Percentiles rank a stretch among this genome's conserved stretches.
Evolutionary conservation across 2,797 vertebrate genomes (phyloP).

Genomic region (Xyrichtys novacula): DNA sequence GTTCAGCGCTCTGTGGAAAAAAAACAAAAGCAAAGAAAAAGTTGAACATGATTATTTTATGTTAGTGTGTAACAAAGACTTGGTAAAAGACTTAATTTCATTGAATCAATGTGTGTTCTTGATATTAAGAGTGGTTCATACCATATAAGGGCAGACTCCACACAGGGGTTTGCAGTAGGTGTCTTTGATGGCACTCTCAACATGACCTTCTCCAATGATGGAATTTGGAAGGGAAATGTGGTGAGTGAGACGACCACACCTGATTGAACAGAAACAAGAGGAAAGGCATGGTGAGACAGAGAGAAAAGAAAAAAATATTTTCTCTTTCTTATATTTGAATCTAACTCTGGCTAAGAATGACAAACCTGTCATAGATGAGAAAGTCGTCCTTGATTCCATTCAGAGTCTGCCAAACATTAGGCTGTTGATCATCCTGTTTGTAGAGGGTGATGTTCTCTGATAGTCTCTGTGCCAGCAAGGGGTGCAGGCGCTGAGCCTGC

Average conservation of each 20-base stretch:
- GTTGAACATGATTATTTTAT: background rate
- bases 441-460: conserved; percentile 88
- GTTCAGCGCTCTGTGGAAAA: conserved; percentile 63
- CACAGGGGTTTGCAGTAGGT: conserved; percentile 90
- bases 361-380: conserved; percentile 94
- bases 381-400: conserved; percentile 92
- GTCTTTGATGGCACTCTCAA: conserved; percentile 90
- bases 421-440: conserved; percentile 85
- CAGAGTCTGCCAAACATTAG: conserved; percentile 91
- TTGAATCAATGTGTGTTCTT: background rate
- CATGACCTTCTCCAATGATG: conserved; percentile 85
- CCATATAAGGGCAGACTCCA: conserved; percentile 89
- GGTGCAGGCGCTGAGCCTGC: conserved; percentile 81
- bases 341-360: background rate
- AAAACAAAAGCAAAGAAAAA: background rate
- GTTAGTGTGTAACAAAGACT: too few relatives aligned
- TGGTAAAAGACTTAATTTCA: background rate
- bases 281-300: conserved; percentile 8
- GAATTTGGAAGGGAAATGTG: conserved; percentile 92
- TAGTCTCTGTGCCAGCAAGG: conserved; percentile 83
- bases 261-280: conserved; percentile 58
- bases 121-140: conserved; percentile 63
- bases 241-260: conserved; percentile 93
- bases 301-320: background rate
- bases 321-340: background rate